Base-by-base conservation (phyloP, 2,113 vertebrate genomes). In the Bos indicus region DNA sequence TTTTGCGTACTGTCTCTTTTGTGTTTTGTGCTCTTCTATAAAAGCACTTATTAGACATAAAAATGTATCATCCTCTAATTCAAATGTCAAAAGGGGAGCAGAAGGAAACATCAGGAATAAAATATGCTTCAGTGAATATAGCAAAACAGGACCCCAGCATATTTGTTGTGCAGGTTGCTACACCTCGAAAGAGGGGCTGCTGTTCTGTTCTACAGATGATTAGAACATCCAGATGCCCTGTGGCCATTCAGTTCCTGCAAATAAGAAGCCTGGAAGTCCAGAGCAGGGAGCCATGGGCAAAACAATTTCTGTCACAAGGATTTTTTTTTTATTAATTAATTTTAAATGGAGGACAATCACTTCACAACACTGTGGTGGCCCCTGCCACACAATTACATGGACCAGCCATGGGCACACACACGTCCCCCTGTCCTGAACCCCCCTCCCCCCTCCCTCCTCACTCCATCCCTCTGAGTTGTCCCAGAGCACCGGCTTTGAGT, bases 101-200 rank as follows among this genome's bases (percentile, higher is more conserved):
- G n/a, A 43, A 54, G 43, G 59, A 57, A 52, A 62, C 3, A 19
- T 56, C 23, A 40, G 81, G 23, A 67, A 56, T 21, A 19, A 46
- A n/a, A 15, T 56, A 11, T 57, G 59, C 33, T 74, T 54, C 46
- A 17, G 51, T 74, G 54, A 86, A n/a, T 28, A 81, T 6, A 30
- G 16, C n/a, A 43, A 40, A 33, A 23, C 5, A 5, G 19, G 28
- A 19, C 40, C 40, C 13, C 13, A 9, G 8, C 0, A 2, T 40
- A 10, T 81, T 56, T 83, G 46, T 43, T 40, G 51, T 40, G 10
- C 12, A 3, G 21, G 0, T 28, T 12, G 77, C 10, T 54, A 16
- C 21, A 54, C 4, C 25, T 30, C 21, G 23, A 13, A 43, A 81
- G 78, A 80, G 46, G 28, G 46, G 28, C 46, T 81, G 46, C 9